Base-by-base conservation (phyloP, 2,888 invertebrate species). In the Leptodirus hochenwartii region DNA sequence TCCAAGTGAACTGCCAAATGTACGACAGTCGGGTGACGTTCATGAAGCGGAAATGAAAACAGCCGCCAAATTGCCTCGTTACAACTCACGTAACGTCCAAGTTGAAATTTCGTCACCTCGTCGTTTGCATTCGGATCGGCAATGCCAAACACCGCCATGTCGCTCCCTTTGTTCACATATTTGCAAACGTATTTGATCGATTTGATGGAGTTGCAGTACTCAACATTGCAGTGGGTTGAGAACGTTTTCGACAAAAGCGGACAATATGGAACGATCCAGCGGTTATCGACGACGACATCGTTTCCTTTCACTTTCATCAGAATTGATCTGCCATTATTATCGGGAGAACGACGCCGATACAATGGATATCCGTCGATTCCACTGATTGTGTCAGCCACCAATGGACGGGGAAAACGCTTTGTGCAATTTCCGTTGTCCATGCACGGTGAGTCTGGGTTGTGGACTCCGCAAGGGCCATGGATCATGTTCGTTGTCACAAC, bases 401-500 rank as follows among this genome's bases (percentile, higher is more conserved):
- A 36, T n/a, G 11, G 8, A 25, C 28, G 25, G 17, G 38, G 37
- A 26, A 29, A 43, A 50, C 32, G 17, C 33, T 50, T 48, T 6
- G 41, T 37, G 35, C 51, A 52, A 32, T 46, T 46, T 26, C 47
- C 48, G 36, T 51, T 45, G 20, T 33, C 35, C 51, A 54, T 57
- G 43, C 58, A 58, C 8, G 51, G 50, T 22, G 45, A 46, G 32
- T 34, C 33, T 15, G 27, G 34, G 39, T 53, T 53, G 9, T 47
- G 29, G 24, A 27, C 33, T 32, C 53, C 54, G 40, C 55, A 54
- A 29, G 56, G 54, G 17, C 54, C 54, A 46, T 58, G 51, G 29
- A 50, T 43, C 47, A 54, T 57, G 27, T 50, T 40, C 29, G 25
- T 41, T 3, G 10, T 43, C 10, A 50, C 38, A 33, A 46, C 35